Evolutionary conservation across 2,888 invertebrate species (phyloP).

Genomic region (Rhamnusium bicolor): DNA sequence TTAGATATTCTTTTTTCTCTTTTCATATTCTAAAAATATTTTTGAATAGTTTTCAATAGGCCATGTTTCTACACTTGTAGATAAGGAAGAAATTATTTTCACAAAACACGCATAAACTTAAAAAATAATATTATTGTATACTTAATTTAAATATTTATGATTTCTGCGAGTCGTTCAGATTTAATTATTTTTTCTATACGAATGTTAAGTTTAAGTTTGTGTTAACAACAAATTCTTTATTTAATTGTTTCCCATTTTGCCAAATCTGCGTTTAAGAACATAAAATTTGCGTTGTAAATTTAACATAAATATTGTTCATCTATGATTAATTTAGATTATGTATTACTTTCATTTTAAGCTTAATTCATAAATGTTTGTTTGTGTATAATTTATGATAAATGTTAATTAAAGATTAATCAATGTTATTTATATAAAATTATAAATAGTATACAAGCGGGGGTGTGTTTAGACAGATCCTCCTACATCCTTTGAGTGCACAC

Average conservation of each 20-base stretch:
- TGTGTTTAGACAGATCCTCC: constrained; percentile 4
- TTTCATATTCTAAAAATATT: too few relatives aligned
- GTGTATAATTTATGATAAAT: background rate
- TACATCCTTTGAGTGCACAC: background rate
- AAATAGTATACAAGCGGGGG: constrained; percentile 7
- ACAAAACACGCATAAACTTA: too few relatives aligned
- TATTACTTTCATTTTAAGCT: background rate
- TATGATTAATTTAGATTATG: background rate
- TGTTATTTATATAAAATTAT: constrained; percentile 13
- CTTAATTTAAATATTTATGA: too few relatives aligned
- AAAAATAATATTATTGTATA: too few relatives aligned
- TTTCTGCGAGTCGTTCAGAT: too few relatives aligned
- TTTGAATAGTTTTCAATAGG: too few relatives aligned
- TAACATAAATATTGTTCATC: background rate
- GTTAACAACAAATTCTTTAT: too few relatives aligned
- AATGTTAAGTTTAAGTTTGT: too few relatives aligned
- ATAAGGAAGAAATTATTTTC: too few relatives aligned
- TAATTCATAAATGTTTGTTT: constrained; percentile 1
- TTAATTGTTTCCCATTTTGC: background rate
- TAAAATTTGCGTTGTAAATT: background rate
- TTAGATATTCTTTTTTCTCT: too few relatives aligned
- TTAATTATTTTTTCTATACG: too few relatives aligned
- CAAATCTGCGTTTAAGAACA: background rate
- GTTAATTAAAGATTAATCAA: constrained; percentile 1
- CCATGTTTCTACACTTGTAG: too few relatives aligned